Conservation (phyloP, 1,140 invertebrate genomes). For the Aculops lycopersici region DNA sequence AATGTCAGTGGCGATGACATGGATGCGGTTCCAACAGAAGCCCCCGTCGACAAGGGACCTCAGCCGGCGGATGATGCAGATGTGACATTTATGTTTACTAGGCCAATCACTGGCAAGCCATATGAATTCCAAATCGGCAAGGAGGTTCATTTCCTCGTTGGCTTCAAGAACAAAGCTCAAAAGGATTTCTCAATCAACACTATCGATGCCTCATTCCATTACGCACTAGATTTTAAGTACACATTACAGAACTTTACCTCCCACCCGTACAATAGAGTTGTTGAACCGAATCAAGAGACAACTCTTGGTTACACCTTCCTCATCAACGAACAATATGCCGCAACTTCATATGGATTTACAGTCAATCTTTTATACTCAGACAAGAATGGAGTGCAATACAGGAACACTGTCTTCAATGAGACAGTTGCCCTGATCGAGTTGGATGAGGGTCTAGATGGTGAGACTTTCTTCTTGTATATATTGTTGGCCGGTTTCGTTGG, state of each 20-base stretch:
- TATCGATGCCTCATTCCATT: slow-evolving; percentile 83
- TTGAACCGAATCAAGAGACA: slow-evolving; percentile 63
- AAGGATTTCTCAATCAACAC: slow-evolving; percentile 64
- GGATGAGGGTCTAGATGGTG: slow-evolving; percentile 81
- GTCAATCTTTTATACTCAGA: slow-evolving; percentile 78
- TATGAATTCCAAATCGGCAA: slow-evolving; percentile 67
- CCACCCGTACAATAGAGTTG: slow-evolving; percentile 49
- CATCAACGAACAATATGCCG: slow-evolving; percentile 71
- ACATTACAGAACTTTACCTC: slow-evolving; percentile 92
- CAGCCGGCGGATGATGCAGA: not conserved
- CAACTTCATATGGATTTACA: slow-evolving; percentile 71
- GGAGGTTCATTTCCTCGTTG: slow-evolving; percentile 72
- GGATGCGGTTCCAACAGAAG: no score
- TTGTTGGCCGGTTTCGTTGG: slow-evolving; percentile 61
- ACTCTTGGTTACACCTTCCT: slow-evolving; percentile 80
- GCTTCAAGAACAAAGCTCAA: slow-evolving; percentile 68
- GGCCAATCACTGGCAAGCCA: slow-evolving; percentile 12
- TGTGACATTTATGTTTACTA: not conserved
- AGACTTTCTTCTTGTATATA: slow-evolving; percentile 86
- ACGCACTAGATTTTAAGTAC: slow-evolving; percentile 90
- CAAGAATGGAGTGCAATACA: slow-evolving; percentile 32
- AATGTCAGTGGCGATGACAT: no score
- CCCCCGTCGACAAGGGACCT: no score
- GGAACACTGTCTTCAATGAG: slow-evolving; percentile 87
- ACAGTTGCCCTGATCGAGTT: slow-evolving; percentile 86